Evolutionary conservation across 2,888 invertebrate genomes (phyloP), one percentile per base, ranked within the genome.

Genomic region (Sphinx pinastri): DNA sequence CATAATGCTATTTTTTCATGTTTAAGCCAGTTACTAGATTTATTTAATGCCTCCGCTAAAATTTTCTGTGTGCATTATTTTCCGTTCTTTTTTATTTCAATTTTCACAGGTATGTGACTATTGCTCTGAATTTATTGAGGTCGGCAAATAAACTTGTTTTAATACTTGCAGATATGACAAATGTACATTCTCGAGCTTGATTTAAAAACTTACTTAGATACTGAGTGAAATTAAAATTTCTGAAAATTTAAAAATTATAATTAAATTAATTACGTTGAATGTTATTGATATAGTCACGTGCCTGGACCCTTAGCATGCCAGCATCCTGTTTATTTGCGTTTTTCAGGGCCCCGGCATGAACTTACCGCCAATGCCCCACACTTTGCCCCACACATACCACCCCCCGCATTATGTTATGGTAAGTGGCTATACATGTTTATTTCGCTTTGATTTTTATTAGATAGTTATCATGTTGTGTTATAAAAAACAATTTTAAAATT

Each of bases 391-490:
- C 88, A 88, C 94, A 92, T 94, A 91, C 87, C 94, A 94, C 81
- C 90, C 94, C 89, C 93, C 94, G 88, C 94, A 94, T 93, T 94
- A 86, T 91, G 89, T 93, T 84, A 87, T 94, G 94, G 94, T 94
- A 93, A 94, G 94, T 94, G 77, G 71, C 71, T 75, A 75, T 74
- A 71, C 19, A 47, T 11, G 67, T 74, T 71, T 75, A 45, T 71
- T 69, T 75, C 71, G 58, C 68, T 69, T 66, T 71, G 69, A 68
- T 76, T 77, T 57, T 70, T 38, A 49, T 25, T 66, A 55, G 25
- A 54, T 55, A 47, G 14, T 10, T 16, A 52, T 47, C n/a, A 16
- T 38, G 19, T 12, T 69, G n/a, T 13, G 59, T 54, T 38, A 59
- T 25, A 63, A 12, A 10, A 47, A 10, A n/a, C 63, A 19, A 19